Evolutionary conservation across 2,888 invertebrate genomes (phyloP), one percentile per base, ranked within the genome.

Genomic region (Eumerus sabulonum): DNA sequence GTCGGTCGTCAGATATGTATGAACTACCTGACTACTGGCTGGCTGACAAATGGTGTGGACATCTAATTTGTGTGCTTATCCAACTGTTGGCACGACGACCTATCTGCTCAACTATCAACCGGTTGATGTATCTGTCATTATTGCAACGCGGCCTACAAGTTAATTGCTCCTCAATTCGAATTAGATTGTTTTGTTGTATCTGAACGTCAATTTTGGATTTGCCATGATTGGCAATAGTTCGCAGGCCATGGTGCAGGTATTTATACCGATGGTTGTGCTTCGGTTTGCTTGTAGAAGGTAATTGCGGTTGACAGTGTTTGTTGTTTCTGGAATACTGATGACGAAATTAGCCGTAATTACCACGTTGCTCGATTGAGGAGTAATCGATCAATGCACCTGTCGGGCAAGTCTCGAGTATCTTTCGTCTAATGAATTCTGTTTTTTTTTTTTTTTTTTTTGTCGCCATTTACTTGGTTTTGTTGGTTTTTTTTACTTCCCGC

Each of bases 141-240:
- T 54, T 64, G 56, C 59, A 53, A 17, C 19, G 9, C 12, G 64
- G 71, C n/a, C 45, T 40, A 74, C 73, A 68, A 40, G 50, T 59
- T 59, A 79, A 79, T 77, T 77, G 73, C 63, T 68, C 63, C 17
- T 73, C 59, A 77, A 77, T 79, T 73, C 2, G 60, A 72, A 60
- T 66, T 56, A 66, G 62, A 66, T 66, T 72, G 56, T 9, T 7
- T 17, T n/a, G 0, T 11, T 19, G 9, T 17, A 12, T 19, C 51
- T 51, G 3, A 38, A 54, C 27, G 11, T 51, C 35, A 35, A 51
- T 42, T 42, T 51, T 51, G 42, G 27, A 27, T 27, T 27, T 27
- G 27, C 27, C 27, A 14, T 68, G 40, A 50, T 57, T 64, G 59
- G 66, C 57, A 47, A 35, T 50, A 48, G 60, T 36, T 27, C 35